A percentile compares a stretch with the other conserved stretches of the same genome.
Conservation (phyloP, 2,113 vertebrate species). For the Puffinus mauretanicus region DNA sequence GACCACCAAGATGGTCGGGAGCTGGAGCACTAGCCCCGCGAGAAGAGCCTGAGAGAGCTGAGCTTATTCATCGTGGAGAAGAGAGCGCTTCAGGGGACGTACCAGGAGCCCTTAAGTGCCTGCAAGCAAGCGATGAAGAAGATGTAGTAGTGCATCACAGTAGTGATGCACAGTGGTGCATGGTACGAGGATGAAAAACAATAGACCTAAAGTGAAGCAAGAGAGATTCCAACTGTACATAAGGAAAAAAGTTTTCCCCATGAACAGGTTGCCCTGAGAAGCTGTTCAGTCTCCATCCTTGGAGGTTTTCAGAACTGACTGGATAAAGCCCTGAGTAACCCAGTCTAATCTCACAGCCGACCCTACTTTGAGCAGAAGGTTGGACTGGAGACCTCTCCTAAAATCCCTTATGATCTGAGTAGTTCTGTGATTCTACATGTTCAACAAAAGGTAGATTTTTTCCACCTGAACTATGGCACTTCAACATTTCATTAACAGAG, state of each 20-base stretch:
- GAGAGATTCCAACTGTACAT: not conserved
- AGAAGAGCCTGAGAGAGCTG: not conserved
- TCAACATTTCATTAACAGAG: not conserved
- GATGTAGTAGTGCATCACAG: not conserved
- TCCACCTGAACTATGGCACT: not conserved
- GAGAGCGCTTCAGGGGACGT: not conserved
- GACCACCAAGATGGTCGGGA: not conserved
- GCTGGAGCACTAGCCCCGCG: not conserved
- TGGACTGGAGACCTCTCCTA: not conserved
- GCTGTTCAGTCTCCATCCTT: not conserved
- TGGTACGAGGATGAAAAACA: not conserved
- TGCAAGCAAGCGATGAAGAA: not conserved
- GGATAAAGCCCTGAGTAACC: not conserved
- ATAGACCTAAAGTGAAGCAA: not conserved
- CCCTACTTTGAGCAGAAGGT: not conserved
- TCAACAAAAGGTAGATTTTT: not conserved
- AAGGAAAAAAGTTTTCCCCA: not conserved
- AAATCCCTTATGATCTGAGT: not conserved
- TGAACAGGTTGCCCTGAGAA: not conserved
- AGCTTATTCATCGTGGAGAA: not conserved
- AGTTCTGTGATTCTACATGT: not conserved
- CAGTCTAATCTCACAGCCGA: not conserved
- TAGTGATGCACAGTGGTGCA: not conserved
- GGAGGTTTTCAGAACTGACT: not conserved
- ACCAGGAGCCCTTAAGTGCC: not conserved